Evolutionary conservation across 2,113 vertebrate species (phyloP).

Genomic region (Neodon shergylaensis): DNA sequence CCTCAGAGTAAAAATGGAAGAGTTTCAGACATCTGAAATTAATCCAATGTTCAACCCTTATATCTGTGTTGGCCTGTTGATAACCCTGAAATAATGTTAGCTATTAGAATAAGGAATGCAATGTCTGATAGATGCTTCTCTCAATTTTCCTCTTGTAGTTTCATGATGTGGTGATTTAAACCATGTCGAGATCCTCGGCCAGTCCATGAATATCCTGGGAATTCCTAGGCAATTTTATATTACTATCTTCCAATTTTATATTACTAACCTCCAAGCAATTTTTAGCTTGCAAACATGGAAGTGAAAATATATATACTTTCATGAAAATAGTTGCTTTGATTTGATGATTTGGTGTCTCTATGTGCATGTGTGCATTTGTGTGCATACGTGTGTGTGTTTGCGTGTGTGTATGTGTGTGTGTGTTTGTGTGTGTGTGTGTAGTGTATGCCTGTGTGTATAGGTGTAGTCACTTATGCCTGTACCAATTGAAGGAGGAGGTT

Average conservation of each 20-base stretch:
- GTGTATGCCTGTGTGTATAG: not conserved
- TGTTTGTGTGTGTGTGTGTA: no score
- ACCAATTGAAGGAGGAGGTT: not conserved
- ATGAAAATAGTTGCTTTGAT: not conserved
- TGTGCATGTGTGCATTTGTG: not conserved
- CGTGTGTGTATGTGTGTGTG: no score
- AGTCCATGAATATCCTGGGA: not conserved
- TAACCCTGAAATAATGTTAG: not conserved
- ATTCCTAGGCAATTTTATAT: not conserved
- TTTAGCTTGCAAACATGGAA: not conserved
- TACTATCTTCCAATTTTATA: not conserved
- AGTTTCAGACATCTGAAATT: constrained; percentile 51
- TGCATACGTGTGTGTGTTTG: not conserved
- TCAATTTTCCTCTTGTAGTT: not conserved
- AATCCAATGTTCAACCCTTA: not conserved
- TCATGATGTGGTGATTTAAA: not conserved
- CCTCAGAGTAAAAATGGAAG: constrained; percentile 9
- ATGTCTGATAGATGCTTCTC: not conserved
- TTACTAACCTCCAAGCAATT: not conserved
- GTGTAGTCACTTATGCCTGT: not conserved
- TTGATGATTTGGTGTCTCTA: not conserved
- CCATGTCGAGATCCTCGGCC: not conserved
- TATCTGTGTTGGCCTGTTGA: not conserved
- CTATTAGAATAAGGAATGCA: not conserved
- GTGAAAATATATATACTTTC: not conserved